phyloP scores from a whole-genome alignment of 2,113 vertebrate species.

The Gobiocypris rarus region DNA sequence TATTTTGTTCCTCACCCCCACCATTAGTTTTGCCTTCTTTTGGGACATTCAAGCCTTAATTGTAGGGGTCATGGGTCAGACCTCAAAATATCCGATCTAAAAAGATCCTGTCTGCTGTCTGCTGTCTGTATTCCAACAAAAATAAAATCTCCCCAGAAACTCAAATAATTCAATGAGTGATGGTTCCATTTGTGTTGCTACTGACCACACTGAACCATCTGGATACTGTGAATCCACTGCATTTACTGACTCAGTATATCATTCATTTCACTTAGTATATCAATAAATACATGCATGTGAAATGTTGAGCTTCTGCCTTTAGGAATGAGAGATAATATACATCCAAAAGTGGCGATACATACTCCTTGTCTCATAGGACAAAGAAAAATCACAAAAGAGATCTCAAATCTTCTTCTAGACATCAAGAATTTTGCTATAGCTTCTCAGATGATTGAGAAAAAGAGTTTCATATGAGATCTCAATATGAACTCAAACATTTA shows the following conservation, averaged over 20 bases:
- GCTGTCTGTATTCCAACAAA: neutral
- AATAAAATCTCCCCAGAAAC: neutral
- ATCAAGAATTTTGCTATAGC: too few species aligned
- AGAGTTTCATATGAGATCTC: too few species aligned
- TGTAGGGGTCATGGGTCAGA: neutral
- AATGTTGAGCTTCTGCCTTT: neutral
- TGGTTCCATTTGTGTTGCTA: neutral
- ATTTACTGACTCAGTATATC: conserved; percentile 9
- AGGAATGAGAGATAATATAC: neutral
- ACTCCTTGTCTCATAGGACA: too few species aligned
- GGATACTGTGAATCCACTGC: neutral
- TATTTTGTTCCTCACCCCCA: neutral
- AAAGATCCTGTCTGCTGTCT: neutral
- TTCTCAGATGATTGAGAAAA: too few species aligned
- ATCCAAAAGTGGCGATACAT: neutral
- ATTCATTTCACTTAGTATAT: neutral
- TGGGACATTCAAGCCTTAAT: neutral
- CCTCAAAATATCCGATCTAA: neutral
- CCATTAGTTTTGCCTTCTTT: neutral
- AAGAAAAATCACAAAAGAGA: too few species aligned
- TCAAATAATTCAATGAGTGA: conserved; percentile 6
- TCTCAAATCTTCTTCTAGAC: too few species aligned
- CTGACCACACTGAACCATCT: conserved; percentile 20
- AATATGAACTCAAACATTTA: too few species aligned
- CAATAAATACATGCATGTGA: neutral